Evolutionary conservation across 1,140 invertebrate genomes (phyloP).

Genomic region (Harpegnathos saltator): DNA sequence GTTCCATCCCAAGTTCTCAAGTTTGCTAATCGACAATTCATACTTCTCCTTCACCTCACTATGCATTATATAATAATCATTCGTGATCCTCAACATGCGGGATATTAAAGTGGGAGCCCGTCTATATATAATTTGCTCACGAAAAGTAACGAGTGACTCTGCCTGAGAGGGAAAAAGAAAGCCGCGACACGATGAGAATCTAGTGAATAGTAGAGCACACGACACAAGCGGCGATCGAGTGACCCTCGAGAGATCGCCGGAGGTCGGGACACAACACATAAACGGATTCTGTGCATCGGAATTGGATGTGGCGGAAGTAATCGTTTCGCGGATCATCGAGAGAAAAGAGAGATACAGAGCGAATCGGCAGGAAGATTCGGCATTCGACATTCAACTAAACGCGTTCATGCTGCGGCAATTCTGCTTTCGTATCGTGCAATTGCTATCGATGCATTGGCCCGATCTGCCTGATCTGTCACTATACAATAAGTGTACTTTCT

Average conservation of each 20-base stretch:
- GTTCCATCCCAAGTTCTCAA: neutral
- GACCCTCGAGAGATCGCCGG: neutral
- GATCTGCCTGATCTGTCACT: neutral
- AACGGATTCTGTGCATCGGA: neutral
- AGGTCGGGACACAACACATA: neutral
- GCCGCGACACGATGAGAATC: too few species aligned
- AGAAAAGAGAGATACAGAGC: constrained; percentile 1
- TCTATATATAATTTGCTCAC: neutral
- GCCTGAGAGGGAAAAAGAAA: neutral
- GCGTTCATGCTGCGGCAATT: neutral
- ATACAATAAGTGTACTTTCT: too few species aligned
- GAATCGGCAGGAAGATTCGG: neutral
- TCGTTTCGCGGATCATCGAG: neutral
- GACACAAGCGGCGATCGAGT: neutral
- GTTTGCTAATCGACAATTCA: neutral
- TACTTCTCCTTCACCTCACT: neutral
- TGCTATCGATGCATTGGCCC: neutral
- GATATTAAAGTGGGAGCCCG: neutral
- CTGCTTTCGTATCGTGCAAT: neutral
- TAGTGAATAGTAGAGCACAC: neutral
- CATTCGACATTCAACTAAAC: neutral
- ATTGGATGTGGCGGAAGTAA: constrained; percentile 4
- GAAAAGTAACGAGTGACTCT: neutral
- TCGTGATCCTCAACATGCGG: neutral
- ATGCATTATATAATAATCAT: neutral